Evolutionary conservation across 1,140 invertebrate species (phyloP).

Genomic region (Pomacea maculata): DNA sequence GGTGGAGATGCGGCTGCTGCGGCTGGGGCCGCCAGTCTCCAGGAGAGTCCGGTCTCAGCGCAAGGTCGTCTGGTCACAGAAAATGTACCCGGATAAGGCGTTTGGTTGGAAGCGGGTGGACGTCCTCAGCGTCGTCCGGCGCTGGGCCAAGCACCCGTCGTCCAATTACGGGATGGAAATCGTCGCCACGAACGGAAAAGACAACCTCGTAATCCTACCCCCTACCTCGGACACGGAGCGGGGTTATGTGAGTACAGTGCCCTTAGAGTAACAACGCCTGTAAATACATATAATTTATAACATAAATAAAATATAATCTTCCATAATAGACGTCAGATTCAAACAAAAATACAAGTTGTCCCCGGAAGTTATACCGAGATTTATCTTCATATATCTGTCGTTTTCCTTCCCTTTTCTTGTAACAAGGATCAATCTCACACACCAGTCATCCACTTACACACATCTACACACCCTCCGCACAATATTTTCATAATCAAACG

Average conservation of each 20-base stretch:
- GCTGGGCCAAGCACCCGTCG: slow-evolving; percentile 64
- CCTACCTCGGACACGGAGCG: slow-evolving; percentile 22
- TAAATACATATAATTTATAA: too few species aligned
- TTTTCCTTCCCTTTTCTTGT: too few species aligned
- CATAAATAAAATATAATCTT: too few species aligned
- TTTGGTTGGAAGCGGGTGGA: slow-evolving; percentile 84
- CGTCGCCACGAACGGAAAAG: slow-evolving; percentile 81
- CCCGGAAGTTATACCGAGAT: too few species aligned
- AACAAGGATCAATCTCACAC: too few species aligned
- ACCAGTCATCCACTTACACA: too few species aligned
- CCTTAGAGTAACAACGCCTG: background rate
- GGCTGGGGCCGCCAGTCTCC: background rate
- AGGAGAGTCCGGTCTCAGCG: background rate
- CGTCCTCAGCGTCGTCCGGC: slow-evolving; percentile 74
- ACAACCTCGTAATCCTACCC: slow-evolving; percentile 72
- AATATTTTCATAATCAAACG: too few species aligned
- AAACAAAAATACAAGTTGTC: too few species aligned
- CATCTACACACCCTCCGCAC: too few species aligned
- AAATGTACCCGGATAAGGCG: slow-evolving; percentile 15
- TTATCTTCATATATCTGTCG: too few species aligned
- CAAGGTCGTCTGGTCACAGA: slow-evolving; percentile 20
- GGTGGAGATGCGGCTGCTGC: slow-evolving; percentile 14
- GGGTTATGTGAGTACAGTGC: slow-evolving; percentile 69
- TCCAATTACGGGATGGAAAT: slow-evolving; percentile 66
- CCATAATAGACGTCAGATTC: too few species aligned